Conservation (phyloP, 2,797 vertebrate species). For the Pseudomugil tenellus region DNA sequence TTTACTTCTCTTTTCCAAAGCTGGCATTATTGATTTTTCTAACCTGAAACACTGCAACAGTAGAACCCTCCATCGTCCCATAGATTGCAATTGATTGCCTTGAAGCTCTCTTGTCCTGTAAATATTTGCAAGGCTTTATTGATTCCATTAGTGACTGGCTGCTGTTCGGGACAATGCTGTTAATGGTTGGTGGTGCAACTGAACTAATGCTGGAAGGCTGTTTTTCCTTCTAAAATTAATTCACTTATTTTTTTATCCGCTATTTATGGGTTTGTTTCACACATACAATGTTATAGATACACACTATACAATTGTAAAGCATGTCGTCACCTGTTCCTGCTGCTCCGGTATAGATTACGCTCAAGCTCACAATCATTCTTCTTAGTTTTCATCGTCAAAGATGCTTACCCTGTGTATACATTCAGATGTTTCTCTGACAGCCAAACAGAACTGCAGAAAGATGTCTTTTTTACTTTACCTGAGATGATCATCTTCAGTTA, state of each 20-base stretch:
- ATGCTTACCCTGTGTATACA: conserved; percentile 13
- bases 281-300: conserved; percentile 17
- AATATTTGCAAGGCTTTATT: conserved; percentile 81
- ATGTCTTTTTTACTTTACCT: conserved; percentile 16
- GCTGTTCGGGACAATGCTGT: conserved; percentile 69
- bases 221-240: background rate
- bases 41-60: conserved; percentile 72
- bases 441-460: background rate
- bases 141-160: conserved; percentile 78
- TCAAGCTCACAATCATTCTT: conserved; percentile 29
- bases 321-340: conserved; percentile 30
- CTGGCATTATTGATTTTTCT: conserved; percentile 73
- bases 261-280: conserved; percentile 64
- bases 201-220: conserved; percentile 46
- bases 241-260: conserved; percentile 13
- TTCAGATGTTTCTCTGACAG: conserved; percentile 31
- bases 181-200: conserved; percentile 64
- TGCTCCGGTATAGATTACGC: conserved; percentile 27
- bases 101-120: conserved; percentile 76
- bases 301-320: conserved; percentile 35
- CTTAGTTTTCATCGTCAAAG: conserved; percentile 36
- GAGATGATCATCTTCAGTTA: conserved; percentile 10
- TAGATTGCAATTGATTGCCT: conserved; percentile 77
- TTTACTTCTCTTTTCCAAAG: conserved; percentile 58
- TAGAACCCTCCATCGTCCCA: conserved; percentile 74